Evolutionary conservation across 2,888 invertebrate genomes (phyloP), one percentile per base, ranked within the genome.

Genomic region (Camponotus fellah): DNA sequence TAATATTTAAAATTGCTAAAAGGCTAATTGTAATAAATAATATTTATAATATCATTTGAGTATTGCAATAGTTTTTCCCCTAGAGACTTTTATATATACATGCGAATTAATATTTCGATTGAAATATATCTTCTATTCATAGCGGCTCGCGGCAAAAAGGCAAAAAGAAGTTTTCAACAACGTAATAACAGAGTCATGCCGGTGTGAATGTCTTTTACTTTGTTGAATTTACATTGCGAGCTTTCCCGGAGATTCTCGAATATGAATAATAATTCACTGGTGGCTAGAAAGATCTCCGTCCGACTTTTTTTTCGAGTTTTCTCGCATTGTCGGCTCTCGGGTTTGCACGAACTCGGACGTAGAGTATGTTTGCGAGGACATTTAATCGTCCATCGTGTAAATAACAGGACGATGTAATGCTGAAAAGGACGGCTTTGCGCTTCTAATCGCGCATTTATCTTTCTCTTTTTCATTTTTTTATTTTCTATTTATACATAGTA

Each of bases 321-420:
- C 56, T 81, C 71, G 71, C 56, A 56, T 53, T 53, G 53, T 34
- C 43, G 79, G 43, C 46, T 43, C 68, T 56, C 77, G 69, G 69
- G 40, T 68, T 77, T 81, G 65, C 43, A 49, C 26, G 40, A 62
- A 43, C 37, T 60, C 60, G 49, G 32, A 9, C 26, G 49, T 53
- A 43, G 46, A 53, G 49, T 76, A 66, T 74, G 64, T 62, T 83
- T 80, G 77, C 77, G 40, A 69, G 82, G 71, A 80, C 58, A 72
- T 72, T 84, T 81, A 86, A 87, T 87, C 85, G 84, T 79, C 56
- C 49, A 77, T 82, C 80, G 69, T 72, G 85, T 77, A 86, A 85
- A 89, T 82, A 85, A 84, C 83, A 66, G 84, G 17, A 68, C 49
- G 72, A 58, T 32, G 83, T 66, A 84, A 81, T 77, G 79, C 32